Conservation (phyloP, 2,888 invertebrate genomes). For the Petrophora chlorosata region DNA sequence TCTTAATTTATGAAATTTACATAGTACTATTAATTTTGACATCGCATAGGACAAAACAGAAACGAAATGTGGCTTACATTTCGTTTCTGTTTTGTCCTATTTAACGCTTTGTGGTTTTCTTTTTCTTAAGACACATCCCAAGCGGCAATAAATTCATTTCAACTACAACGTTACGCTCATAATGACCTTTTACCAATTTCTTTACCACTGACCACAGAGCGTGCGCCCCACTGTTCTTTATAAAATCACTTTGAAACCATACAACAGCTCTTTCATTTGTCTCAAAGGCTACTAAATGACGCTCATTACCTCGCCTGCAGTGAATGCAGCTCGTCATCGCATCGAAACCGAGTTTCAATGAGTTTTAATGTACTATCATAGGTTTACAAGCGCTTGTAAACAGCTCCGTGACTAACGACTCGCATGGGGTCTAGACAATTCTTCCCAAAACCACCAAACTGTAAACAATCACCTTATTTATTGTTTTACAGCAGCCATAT, state of each 20-base stretch:
- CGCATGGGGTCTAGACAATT: slow-evolving; percentile 66
- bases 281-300: slow-evolving; percentile 48
- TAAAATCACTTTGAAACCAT: slow-evolving; percentile 30
- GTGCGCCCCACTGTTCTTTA: slow-evolving; percentile 54
- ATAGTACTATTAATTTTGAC: too few relatives aligned
- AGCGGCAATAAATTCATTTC: slow-evolving; percentile 42
- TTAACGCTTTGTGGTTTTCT: slow-evolving; percentile 1
- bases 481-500: slow-evolving; percentile 79
- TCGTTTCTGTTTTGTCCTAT: background rate
- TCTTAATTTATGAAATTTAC: too few relatives aligned
- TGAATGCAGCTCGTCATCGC: slow-evolving; percentile 56
- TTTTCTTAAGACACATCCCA: slow-evolving; percentile 32
- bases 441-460: slow-evolving; percentile 58
- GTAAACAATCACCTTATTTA: slow-evolving; percentile 77
- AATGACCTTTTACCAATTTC: slow-evolving; percentile 53
- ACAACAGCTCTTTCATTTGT: slow-evolving; percentile 50
- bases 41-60: slow-evolving; percentile 1
- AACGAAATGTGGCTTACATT: background rate
- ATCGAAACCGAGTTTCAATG: slow-evolving; percentile 59
- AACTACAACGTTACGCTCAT: slow-evolving; percentile 50
- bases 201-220: slow-evolving; percentile 46
- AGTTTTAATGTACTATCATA: slow-evolving; percentile 61
- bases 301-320: slow-evolving; percentile 46
- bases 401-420: slow-evolving; percentile 57
- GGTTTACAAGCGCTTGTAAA: slow-evolving; percentile 47